phyloP scores from a whole-genome alignment of 2,113 vertebrate species.

The Sclerurus mexicanus region DNA sequence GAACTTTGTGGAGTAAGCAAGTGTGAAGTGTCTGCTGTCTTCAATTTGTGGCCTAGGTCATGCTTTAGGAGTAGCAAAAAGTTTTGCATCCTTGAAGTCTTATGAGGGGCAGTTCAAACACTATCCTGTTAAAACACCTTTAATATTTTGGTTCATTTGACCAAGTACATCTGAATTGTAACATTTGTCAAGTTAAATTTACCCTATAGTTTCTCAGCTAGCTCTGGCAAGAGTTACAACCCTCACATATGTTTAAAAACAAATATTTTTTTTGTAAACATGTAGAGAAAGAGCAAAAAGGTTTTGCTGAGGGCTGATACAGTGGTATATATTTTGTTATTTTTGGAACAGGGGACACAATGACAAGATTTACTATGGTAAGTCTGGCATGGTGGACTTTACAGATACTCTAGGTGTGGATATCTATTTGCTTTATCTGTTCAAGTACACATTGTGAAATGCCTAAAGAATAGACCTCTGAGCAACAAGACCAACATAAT shows the following conservation, averaged over 20 bases:
- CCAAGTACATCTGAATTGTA: not conserved
- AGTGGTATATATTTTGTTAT: not conserved
- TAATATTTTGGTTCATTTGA: not conserved
- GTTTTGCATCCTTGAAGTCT: not conserved
- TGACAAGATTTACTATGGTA: not conserved
- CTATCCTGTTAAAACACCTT: not conserved
- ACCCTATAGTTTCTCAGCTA: not conserved
- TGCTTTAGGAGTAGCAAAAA: not conserved
- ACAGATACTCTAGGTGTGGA: not conserved
- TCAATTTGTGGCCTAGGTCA: not conserved
- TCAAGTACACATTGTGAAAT: not conserved
- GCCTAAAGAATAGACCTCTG: not conserved
- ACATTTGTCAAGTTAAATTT: not conserved
- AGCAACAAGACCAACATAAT: rapidly evolving
- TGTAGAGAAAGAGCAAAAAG: not conserved
- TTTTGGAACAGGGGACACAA: not conserved
- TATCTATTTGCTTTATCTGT: not conserved
- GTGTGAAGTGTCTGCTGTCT: not conserved
- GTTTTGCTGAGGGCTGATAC: not conserved
- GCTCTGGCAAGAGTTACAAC: not conserved
- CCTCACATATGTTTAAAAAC: not conserved
- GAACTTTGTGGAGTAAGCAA: not conserved
- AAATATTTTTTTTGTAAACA: not conserved
- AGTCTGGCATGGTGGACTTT: not conserved
- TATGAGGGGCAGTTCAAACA: too few relatives aligned